Base-by-base conservation (phyloP, 2,888 invertebrate species). In the Geotrupes spiniger region DNA sequence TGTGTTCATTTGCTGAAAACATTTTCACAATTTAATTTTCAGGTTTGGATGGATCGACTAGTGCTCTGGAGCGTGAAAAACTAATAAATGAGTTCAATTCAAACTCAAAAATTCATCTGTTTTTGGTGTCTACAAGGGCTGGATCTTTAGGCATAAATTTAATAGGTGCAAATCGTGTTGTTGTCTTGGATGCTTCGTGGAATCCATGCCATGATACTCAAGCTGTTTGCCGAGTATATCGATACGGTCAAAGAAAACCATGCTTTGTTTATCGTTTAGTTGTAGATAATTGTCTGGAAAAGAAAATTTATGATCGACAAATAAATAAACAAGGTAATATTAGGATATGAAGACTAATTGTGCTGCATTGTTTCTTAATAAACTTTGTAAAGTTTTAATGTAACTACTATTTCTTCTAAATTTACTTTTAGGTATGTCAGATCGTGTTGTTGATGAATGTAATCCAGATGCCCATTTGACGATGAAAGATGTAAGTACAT, bases 201-300 rank as follows among this genome's bases (percentile, higher is more conserved):
- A 99, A 99, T 76, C 98, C 98, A 1, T 98, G 98, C 68, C 98
- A 99, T 66, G 97, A 97, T 68, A 92, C 93, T 0, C 94, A 94
- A 76, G 98, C 98, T 21, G 96, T 99, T 9, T 98, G 98, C 71
- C 78, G 98, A 59, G 95, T 98, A 29, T 94, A 93, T 70, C 81
- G 89, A 63, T 97, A 96, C 67, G 98, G 98, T 0, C 98, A 99
- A 72, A 81, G 82, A 63, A 97, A 95, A 66, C 89, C 88, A 0
- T 96, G 96, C 64, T 96, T 89, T 71, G 94, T 99, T 2, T 99
- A 98, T 71, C 84, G 98, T 29, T 81, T 99, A 51, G 95, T 99
- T 3, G 95, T 95, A 72, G 98, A 99, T 72, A 94, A 93, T 72
- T 95, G 94, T 59, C 78, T 99, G 57, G 99, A 99, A 70, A 92